These are phyloP conservation scores for Dyspetes luteomarginatus DNA, from an alignment of 2,888 invertebrate species.

Conservation along the genomic window DNA sequence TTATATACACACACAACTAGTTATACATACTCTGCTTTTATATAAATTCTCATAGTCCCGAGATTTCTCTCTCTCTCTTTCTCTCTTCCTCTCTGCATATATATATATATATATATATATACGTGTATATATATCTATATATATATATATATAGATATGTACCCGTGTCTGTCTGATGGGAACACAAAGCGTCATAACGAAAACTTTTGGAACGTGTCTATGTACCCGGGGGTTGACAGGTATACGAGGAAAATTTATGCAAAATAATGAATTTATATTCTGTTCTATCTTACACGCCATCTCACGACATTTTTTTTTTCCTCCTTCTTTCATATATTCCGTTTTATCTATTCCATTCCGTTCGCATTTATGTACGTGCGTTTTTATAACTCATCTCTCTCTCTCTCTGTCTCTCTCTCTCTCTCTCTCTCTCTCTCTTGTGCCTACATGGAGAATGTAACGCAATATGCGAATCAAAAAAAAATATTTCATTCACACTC, in stretches of 20 bases:
- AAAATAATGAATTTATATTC: slow-evolving; percentile 67
- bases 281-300: slow-evolving; percentile 45
- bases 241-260: slow-evolving; percentile 60
- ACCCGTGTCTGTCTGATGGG: neutral
- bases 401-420: neutral
- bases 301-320: slow-evolving; percentile 2
- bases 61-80: no score
- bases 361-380: neutral
- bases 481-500: no score
- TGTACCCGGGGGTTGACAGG: slow-evolving; percentile 35
- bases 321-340: neutral
- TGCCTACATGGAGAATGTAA: no score
- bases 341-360: slow-evolving; percentile 3
- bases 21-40: no score
- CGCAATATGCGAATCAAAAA: no score
- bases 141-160: neutral
- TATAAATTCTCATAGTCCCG: no score
- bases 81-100: no score
- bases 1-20: neutral
- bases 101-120: neutral
- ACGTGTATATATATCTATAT: neutral
- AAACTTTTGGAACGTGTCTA: slow-evolving; percentile 44
- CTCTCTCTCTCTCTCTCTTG: neutral
- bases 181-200: slow-evolving; percentile 36
- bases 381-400: neutral